Conservation (phyloP, 2,888 invertebrate species). For the Polydrusus pterygomalis region DNA sequence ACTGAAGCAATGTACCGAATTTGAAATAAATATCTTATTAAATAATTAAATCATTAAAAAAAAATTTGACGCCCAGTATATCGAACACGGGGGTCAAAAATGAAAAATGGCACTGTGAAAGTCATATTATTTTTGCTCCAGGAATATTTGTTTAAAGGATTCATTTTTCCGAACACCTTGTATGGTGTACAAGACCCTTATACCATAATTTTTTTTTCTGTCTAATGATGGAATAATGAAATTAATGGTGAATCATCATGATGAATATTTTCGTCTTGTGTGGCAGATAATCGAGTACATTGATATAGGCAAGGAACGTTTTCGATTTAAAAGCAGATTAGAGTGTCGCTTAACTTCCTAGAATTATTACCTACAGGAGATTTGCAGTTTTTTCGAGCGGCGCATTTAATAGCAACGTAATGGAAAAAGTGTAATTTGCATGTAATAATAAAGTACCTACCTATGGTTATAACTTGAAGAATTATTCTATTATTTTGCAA, state of each 20-base stretch:
- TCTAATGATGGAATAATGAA: background rate
- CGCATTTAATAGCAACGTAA: background rate
- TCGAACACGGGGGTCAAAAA: too few relatives aligned
- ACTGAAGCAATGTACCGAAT: too few relatives aligned
- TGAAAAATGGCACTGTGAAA: too few relatives aligned
- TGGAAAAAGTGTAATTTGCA: conserved; percentile 17
- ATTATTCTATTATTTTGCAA: conserved; percentile 10
- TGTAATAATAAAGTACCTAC: background rate
- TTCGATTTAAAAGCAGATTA: conserved; percentile 15
- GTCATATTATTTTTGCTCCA: too few relatives aligned
- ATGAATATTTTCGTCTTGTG: conserved; percentile 1
- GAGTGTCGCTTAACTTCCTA: conserved; percentile 8
- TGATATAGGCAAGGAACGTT: conserved; percentile 7
- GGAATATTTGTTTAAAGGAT: too few relatives aligned
- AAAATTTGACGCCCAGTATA: too few relatives aligned
- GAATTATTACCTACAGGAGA: conserved; percentile 16
- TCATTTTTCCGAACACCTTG: too few relatives aligned
- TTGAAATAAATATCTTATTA: too few relatives aligned
- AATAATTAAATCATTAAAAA: too few relatives aligned
- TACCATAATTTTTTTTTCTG: too few relatives aligned
- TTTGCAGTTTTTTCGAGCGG: background rate
- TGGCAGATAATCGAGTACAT: conserved; percentile 11
- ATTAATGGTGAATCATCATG: background rate
- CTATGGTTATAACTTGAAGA: conserved; percentile 1
- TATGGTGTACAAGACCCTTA: too few relatives aligned